Evolutionary conservation across 2,888 invertebrate species (phyloP), one percentile per base, ranked within the genome.

Genomic region (Sabatieria punctata): DNA sequence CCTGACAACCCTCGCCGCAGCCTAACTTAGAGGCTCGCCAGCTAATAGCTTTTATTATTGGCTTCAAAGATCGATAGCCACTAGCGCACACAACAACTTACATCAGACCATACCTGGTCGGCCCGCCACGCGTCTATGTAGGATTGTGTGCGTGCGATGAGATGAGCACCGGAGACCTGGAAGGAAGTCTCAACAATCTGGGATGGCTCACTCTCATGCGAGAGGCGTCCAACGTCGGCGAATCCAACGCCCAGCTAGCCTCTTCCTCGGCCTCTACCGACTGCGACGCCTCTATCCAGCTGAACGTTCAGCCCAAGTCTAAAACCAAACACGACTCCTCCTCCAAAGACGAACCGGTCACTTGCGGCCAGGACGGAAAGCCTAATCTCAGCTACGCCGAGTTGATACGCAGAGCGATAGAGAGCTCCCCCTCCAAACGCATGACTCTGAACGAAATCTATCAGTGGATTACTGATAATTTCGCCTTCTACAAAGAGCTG

Each of bases 381-480:
- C 71, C 71, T 2, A 69, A 70, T 8, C 69, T 70, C 57, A 78
- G 78, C 58, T 79, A 79, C 65, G 78, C 78, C 37, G 78, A 76
- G 58, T 73, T 79, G 66, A 79, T 79, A 55, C 71, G 76, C 51
- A 70, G 78, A 56, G 79, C 79, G 4, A 78, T 79, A 57, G 69
- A 70, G 57, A 78, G 75, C 68, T 75, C 77, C 1, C 69, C 74
- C 2, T 75, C 74, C 59, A 76, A 78, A 55, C 77, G 77, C 70
- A 78, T 79, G 78, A 79, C 79, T 2, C 69, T 79, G 30, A 77
- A 77, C 55, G 78, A 79, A 65, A 79, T 79, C 55, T 79, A 79
- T 64, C 75, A 77, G 55, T 79, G 78, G 71, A 79, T 79, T 40
- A 76, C 76, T 58, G 77, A 77, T 52, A 76, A 78, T 55, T 79